Conservation (phyloP, 2,888 invertebrate genomes). For the Operophtera brumata region DNA sequence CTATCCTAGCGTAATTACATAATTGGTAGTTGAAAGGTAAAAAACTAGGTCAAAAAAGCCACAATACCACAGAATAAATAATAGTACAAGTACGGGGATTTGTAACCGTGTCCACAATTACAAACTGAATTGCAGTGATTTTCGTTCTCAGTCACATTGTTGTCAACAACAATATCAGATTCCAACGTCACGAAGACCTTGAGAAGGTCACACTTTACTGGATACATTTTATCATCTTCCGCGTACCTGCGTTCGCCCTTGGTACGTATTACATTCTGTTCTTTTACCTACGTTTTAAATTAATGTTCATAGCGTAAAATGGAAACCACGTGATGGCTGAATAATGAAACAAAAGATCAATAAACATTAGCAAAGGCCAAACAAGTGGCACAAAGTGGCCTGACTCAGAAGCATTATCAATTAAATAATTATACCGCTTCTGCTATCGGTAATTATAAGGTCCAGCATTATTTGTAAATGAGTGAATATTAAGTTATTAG, state of each 20-base stretch:
- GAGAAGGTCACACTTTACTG: slow-evolving; percentile 40
- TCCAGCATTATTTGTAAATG: neutral
- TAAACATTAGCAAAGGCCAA: slow-evolving; percentile 36
- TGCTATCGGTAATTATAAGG: slow-evolving; percentile 3
- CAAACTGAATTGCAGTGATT: neutral
- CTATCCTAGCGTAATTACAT: no score
- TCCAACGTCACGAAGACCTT: slow-evolving; percentile 33
- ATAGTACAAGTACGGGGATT: no score
- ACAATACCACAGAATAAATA: no score
- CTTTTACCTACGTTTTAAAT: slow-evolving; percentile 12
- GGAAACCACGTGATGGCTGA: slow-evolving; percentile 11
- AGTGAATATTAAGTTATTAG: no score
- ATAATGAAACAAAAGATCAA: slow-evolving; percentile 32
- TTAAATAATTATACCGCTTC: slow-evolving; percentile 3
- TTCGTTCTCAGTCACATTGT: neutral
- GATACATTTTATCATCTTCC: slow-evolving; percentile 38
- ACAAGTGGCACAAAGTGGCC: slow-evolving; percentile 28
- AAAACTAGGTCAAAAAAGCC: neutral
- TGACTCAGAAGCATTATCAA: slow-evolving; percentile 26
- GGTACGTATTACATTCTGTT: slow-evolving; percentile 14
- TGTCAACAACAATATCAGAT: slow-evolving; percentile 19
- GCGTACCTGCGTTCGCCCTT: slow-evolving; percentile 20
- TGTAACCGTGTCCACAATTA: neutral
- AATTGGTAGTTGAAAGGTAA: neutral
- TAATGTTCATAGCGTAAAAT: slow-evolving; percentile 13